Evolutionary conservation across 2,113 vertebrate genomes (phyloP), one percentile per base, ranked within the genome.

Genomic region (Lophochroa leadbeateri): DNA sequence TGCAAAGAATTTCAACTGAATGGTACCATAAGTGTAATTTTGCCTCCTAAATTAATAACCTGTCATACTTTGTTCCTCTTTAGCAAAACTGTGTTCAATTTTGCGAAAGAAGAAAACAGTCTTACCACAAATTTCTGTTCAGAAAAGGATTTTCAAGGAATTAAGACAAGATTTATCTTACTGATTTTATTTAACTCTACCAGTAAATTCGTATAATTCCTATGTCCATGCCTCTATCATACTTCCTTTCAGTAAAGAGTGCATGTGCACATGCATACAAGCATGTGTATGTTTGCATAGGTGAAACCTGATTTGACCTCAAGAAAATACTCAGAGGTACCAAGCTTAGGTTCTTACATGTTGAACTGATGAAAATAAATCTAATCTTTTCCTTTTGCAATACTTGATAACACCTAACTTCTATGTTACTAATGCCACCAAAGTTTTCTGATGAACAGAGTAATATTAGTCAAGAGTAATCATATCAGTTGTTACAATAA

Each of bases 281-380:
- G 20, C 1, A 0, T 19, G 8, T 17, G 35, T 65, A 7, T 20
- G 14, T 33, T 46, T 49, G 39, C 7, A 68, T 2, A 29, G 28
- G 24, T 25, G 16, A 91, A 91, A 68, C 43, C 6, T 61, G 33
- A 61, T 65, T 49, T 65, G 19, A 61, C 57, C 44, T 81, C 46
- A 67, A 7, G 52, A 82, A 71, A 91, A 43, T 15, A 78, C 5
- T 83, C 27, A 67, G n/a, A n/a, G 21, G 17, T 49, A 85, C 8
- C 17, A 58, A 75, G 14, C 17, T 69, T 69, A 63, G 13, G 13
- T 43, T 82, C n/a, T 46, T 53, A 41, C 11, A n/a, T 19, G 8
- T 29, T 21, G 24, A 83, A 55, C 11, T 65, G 60, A 64, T 7
- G 33, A 35, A 82, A 79, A 33, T 16, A 49, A n/a, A 58, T 29